Evolutionary conservation across 2,113 vertebrate species (phyloP).

Genomic region (Corynorhinus townsendii): DNA sequence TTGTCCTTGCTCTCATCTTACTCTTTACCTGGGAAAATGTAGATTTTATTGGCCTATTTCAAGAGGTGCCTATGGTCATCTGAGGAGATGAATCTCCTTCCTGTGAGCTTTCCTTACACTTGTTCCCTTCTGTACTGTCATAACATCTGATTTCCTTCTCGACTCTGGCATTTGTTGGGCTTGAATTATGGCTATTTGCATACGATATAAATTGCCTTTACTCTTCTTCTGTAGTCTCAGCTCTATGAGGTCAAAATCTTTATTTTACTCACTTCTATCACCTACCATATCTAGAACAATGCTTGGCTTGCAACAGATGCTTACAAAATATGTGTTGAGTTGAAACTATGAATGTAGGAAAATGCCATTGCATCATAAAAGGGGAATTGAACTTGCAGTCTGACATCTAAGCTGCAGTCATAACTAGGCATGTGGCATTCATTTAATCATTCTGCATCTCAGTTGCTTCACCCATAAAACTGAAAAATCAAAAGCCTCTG

Average conservation of each 20-base stretch:
- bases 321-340: not conserved
- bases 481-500: slow-evolving; percentile 14
- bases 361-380: not conserved
- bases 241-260: not conserved
- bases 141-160: not conserved
- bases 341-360: not conserved
- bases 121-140: not conserved
- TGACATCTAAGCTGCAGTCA: not conserved
- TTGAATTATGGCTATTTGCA: not conserved
- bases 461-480: not conserved
- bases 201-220: not conserved
- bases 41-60: not conserved
- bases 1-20: not conserved
- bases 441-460: not conserved
- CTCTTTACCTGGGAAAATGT: not conserved
- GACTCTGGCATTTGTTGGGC: not conserved
- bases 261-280: not conserved
- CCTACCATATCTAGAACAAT: not conserved
- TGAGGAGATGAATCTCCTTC: not conserved
- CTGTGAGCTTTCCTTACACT: not conserved
- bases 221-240: not conserved
- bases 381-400: not conserved
- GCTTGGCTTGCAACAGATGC: not conserved
- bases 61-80: not conserved
- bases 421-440: not conserved